A percentile compares a stretch with the other conserved stretches of the same genome.
phyloP scores from a whole-genome alignment of 2,888 invertebrate genomes.

The Cantharis flavilabris region DNA sequence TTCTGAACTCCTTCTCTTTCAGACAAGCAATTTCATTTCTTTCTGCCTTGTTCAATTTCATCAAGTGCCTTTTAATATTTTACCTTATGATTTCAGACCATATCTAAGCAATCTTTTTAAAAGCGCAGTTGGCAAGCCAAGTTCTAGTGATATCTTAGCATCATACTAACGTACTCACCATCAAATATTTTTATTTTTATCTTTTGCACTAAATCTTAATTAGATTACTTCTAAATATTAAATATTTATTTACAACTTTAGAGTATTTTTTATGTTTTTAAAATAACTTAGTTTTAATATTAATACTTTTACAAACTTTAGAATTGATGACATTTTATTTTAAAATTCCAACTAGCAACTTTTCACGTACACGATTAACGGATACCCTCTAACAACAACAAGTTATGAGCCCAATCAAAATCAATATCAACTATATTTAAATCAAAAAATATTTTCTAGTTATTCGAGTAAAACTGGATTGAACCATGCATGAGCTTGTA shows the following conservation, averaged over 20 bases:
- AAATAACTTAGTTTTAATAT: background rate
- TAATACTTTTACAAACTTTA: no score
- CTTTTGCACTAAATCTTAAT: background rate
- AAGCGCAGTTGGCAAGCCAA: background rate
- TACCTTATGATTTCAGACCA: slow-evolving; percentile 35
- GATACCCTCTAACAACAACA: no score
- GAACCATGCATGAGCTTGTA: no score
- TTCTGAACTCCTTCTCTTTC: slow-evolving; percentile 40
- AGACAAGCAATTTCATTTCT: slow-evolving; percentile 44
- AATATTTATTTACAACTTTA: background rate
- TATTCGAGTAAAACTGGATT: no score
- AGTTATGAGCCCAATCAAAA: no score
- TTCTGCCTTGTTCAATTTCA: slow-evolving; percentile 40
- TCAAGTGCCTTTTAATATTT: slow-evolving; percentile 45
- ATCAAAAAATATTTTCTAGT: no score
- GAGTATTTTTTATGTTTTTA: background rate
- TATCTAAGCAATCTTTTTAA: slow-evolving; percentile 2
- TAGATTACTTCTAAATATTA: background rate
- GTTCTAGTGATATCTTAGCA: background rate
- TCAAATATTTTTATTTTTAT: background rate
- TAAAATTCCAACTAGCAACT: background rate
- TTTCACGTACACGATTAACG: background rate
- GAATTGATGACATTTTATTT: background rate
- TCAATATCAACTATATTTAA: no score
- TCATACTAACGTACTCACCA: background rate